Percentiles rank a stretch among this genome's conserved stretches.
phyloP scores from a whole-genome alignment of 1,140 invertebrate genomes.

The Cotesia glomerata region DNA sequence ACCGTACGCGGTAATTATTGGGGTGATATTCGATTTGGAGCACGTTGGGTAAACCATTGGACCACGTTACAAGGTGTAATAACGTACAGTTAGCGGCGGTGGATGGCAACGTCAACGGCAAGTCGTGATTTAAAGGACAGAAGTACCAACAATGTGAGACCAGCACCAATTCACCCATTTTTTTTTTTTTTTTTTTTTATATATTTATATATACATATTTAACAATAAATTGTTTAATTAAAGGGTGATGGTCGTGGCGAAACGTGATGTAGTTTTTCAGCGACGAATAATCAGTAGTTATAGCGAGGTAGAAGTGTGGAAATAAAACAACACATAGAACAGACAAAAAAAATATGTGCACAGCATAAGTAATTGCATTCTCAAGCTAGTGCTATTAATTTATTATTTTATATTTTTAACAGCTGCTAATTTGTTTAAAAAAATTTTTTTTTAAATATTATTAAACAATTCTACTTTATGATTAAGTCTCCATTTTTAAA shows the following conservation, averaged over 20 bases:
- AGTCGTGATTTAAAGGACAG: slow-evolving; percentile 61
- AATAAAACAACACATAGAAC: slow-evolving; percentile 65
- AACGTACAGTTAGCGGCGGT: slow-evolving; percentile 9
- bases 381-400: slow-evolving; percentile 40
- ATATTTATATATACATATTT: slow-evolving; percentile 31
- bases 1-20: slow-evolving; percentile 61
- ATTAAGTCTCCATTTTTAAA: too few species aligned
- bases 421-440: too few species aligned
- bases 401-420: slow-evolving; percentile 8
- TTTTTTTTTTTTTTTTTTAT: slow-evolving; percentile 34
- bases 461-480: too few species aligned
- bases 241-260: slow-evolving; percentile 33
- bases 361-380: slow-evolving; percentile 60
- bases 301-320: slow-evolving; percentile 54
- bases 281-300: slow-evolving; percentile 42
- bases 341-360: slow-evolving; percentile 61
- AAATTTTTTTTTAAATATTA: too few species aligned
- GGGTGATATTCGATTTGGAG: slow-evolving; percentile 55
- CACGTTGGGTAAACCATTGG: slow-evolving; percentile 53
- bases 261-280: slow-evolving; percentile 38
- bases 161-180: slow-evolving; percentile 58
- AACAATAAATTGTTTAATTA: slow-evolving; percentile 6
- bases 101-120: slow-evolving; percentile 25
- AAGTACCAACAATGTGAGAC: slow-evolving; percentile 64
- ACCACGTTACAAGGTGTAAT: slow-evolving; percentile 21